Percentiles rank a stretch among this genome's conserved stretches.
Evolutionary conservation across 2,888 invertebrate species (phyloP).

Genomic region (Adineta ricciae): DNA sequence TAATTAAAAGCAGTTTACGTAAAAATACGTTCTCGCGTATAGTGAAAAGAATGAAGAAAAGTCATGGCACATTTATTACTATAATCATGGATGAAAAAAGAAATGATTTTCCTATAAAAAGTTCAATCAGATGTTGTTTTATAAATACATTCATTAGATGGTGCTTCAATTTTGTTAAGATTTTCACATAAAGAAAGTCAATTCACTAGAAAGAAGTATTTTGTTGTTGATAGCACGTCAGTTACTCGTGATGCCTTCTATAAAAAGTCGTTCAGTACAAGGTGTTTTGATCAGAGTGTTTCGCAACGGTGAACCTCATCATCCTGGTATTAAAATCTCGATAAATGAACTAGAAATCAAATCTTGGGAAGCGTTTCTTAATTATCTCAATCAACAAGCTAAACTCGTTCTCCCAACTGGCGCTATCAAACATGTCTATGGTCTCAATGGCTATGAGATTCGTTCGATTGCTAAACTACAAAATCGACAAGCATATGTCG

Average conservation of each 20-base stretch:
- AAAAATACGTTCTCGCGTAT: not conserved
- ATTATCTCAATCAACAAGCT: not conserved
- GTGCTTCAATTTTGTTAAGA: no score
- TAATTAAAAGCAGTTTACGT: not conserved
- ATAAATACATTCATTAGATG: no score
- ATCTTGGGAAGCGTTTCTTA: constrained; percentile 20
- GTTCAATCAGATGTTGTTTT: no score
- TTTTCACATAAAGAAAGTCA: no score
- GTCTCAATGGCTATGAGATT: not conserved
- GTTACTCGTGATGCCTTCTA: not conserved
- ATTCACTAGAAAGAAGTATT: no score
- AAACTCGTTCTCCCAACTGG: not conserved
- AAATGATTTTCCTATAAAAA: no score
- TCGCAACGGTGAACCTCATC: not conserved
- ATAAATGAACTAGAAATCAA: not conserved
- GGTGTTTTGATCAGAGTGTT: not conserved
- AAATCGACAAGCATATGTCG: constrained; percentile 17
- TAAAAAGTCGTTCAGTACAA: not conserved
- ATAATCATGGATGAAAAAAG: no score
- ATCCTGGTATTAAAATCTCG: not conserved
- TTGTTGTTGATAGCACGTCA: not conserved
- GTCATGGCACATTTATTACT: no score
- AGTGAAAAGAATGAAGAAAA: not conserved
- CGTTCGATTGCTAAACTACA: not conserved
- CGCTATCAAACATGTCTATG: not conserved